These are phyloP conservation scores for Cantharis lateralis DNA, from an alignment of 2,888 invertebrate species.

Conservation along the genomic window DNA sequence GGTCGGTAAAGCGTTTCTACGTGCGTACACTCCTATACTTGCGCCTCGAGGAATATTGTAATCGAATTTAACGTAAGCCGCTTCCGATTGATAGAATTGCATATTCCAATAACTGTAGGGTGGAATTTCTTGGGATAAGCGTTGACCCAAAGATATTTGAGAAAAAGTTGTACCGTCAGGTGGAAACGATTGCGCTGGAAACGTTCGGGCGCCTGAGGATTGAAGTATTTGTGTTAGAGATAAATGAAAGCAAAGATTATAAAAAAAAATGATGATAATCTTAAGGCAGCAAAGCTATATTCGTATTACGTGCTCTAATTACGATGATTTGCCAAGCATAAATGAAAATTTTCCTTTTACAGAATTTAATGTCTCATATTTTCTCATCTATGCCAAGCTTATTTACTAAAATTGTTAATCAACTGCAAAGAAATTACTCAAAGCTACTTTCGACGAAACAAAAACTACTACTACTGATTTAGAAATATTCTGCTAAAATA, in stretches of 20 bases:
- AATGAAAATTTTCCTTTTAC: not conserved
- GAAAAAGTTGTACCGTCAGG: constrained; percentile 92
- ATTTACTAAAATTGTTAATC: not conserved
- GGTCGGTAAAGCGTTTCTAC: constrained; percentile 92
- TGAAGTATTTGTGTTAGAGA: constrained; percentile 4
- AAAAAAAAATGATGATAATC: constrained; percentile 1
- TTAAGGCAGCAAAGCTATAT: constrained; percentile 12
- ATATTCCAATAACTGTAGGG: constrained; percentile 97
- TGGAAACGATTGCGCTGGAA: constrained; percentile 88
- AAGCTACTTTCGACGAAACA: not conserved
- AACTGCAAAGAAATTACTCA: not conserved
- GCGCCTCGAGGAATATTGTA: constrained; percentile 90
- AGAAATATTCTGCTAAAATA: not conserved
- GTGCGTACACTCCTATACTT: constrained; percentile 92
- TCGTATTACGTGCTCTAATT: not conserved
- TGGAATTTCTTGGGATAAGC: constrained; percentile 85
- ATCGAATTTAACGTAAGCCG: constrained; percentile 93
- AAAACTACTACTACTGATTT: not conserved
- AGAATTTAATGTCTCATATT: not conserved
- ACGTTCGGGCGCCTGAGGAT: constrained; percentile 77
- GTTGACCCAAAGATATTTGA: constrained; percentile 86
- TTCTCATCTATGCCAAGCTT: not conserved
- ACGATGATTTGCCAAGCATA: not conserved
- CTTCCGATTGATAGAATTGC: constrained; percentile 94
- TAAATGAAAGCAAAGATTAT: not conserved